Evolutionary conservation across 2,888 invertebrate genomes (phyloP), one percentile per base, ranked within the genome.

Genomic region (Yponomeuta malinellus): DNA sequence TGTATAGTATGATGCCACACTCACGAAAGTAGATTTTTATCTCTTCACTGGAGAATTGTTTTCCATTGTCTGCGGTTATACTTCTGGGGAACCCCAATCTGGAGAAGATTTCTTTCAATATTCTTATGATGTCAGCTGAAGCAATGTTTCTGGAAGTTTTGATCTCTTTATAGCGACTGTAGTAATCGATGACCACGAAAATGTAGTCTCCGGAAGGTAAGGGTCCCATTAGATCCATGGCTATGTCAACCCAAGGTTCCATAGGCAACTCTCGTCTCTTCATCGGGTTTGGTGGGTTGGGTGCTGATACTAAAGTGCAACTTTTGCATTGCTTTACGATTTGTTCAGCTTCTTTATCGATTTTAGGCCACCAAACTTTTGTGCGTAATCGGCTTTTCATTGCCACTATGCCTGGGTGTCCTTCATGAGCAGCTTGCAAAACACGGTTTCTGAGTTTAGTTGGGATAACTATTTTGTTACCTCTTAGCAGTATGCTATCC

Each of bases 351-450:
- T 71, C 65, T 52, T 71, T 69, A 23, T 71, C 66, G 33, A 69
- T 65, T 52, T 65, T 71, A 59, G 69, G 69, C 71, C 71, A 69
- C 71, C 69, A 69, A n/a, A 72, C 52, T 52, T 72, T 73, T 2
- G 71, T 63, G 31, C 84, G 70, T 2, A 84, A 71, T 23, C 81
- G 72, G 9, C 73, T 72, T 71, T 83, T 84, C 81, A 83, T 84
- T 0, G 77, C 74, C 0, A 78, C 80, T 2, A 81, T 79, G 2
- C 83, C 83, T 1, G 82, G 83, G 64, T 85, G 83, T 72, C 73
- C 71, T 68, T 72, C 64, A 33, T 73, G 72, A 0, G 72, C 72
- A 15, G 72, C 72, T 8, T 52, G 71, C 2, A 81, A 70, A 9
- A 78, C 74, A 64, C 70, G 15, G 59, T 31, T 2, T 12, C 71